Conservation (phyloP, 1,140 invertebrate species). For the Daktulosphaira vitifoliae region DNA sequence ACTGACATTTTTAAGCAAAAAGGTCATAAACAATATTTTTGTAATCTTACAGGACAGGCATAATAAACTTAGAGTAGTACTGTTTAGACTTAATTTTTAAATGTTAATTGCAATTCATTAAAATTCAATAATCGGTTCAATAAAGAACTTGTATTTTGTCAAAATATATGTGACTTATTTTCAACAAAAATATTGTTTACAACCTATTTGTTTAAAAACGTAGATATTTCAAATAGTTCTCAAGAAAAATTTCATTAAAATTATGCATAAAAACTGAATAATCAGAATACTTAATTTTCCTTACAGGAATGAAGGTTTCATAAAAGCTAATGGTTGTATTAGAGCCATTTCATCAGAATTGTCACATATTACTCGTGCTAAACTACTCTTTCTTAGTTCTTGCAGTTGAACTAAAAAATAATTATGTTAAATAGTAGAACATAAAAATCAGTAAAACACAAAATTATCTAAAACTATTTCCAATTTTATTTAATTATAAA, state of each 20-base stretch:
- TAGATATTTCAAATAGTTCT: too few relatives aligned
- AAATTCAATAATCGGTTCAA: too few relatives aligned
- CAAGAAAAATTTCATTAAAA: too few relatives aligned
- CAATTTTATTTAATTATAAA: too few relatives aligned
- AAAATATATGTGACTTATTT: background rate
- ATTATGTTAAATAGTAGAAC: background rate
- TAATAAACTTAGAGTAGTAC: too few relatives aligned
- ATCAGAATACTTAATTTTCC: conserved; percentile 33
- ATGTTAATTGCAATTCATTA: too few relatives aligned
- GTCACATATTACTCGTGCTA: conserved; percentile 52
- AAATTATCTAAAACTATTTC: background rate
- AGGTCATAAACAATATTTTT: background rate
- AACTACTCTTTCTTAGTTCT: conserved; percentile 48
- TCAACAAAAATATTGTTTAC: background rate
- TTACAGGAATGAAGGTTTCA: conserved; percentile 46
- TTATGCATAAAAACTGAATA: too few relatives aligned
- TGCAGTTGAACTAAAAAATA: conserved; percentile 46
- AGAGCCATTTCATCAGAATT: conserved; percentile 48
- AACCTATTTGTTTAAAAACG: background rate
- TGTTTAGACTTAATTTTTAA: too few relatives aligned
- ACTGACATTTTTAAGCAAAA: background rate
- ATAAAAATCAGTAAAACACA: background rate
- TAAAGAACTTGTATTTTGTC: too few relatives aligned
- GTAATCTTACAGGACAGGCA: too few relatives aligned
- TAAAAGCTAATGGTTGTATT: conserved; percentile 50